These are phyloP conservation scores for Speoplatyrhinus poulsoni DNA, from an alignment of 2,113 vertebrate genomes.

Conservation along the genomic window DNA sequence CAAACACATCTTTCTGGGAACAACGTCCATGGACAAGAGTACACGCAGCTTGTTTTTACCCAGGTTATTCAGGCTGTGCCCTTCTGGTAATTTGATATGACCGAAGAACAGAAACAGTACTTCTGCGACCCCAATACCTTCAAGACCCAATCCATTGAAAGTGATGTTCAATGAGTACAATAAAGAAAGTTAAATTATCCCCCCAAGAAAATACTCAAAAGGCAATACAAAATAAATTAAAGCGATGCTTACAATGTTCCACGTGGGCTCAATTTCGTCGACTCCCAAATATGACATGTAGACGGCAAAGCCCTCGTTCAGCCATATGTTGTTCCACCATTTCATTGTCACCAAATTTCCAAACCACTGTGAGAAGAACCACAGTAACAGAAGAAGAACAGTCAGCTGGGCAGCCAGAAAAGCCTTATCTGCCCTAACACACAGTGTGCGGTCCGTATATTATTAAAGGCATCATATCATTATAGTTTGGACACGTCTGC, in stretches of 20 bases:
- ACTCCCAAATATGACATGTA: constrained; percentile 82
- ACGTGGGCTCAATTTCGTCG: constrained; percentile 48
- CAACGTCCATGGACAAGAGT: background rate
- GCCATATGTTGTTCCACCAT: constrained; percentile 95
- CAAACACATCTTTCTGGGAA: constrained; percentile 52
- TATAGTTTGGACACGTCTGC: too few species aligned
- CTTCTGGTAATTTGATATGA: too few species aligned
- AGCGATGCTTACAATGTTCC: constrained; percentile 77
- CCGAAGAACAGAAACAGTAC: too few species aligned
- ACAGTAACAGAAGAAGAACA: too few species aligned
- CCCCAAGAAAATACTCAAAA: background rate
- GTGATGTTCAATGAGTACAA: too few species aligned
- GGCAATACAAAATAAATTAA: background rate
- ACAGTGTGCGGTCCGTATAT: too few species aligned
- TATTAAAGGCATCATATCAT: too few species aligned
- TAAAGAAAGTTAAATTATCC: background rate
- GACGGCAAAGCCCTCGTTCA: constrained; percentile 91
- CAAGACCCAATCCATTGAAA: too few species aligned
- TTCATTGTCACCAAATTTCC: constrained; percentile 91
- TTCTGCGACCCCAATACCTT: too few species aligned
- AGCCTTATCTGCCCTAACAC: too few species aligned
- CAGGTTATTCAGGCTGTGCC: background rate
- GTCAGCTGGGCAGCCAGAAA: too few species aligned
- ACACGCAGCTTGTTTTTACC: background rate
- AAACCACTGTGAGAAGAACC: constrained; percentile 82